Evolutionary conservation across 2,113 vertebrate genomes (phyloP).

Genomic region (Chloropsis cyanopogon): DNA sequence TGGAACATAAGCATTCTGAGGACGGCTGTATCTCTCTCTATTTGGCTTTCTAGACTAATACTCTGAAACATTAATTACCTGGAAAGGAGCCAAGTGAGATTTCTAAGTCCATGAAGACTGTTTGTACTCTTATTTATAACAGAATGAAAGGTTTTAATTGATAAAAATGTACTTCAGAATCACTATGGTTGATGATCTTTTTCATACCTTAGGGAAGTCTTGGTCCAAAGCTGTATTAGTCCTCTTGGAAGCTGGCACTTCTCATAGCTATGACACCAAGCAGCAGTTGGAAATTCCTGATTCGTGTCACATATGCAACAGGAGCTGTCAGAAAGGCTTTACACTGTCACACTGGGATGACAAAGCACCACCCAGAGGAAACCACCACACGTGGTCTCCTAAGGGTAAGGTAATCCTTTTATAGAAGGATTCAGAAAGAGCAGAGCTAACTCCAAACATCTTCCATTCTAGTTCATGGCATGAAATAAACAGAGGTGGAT

Average conservation of each 20-base stretch:
- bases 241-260: background rate
- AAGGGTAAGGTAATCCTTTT: constrained; percentile 22
- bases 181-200: background rate
- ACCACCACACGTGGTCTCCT: background rate
- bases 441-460: background rate
- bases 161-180: constrained; percentile 5
- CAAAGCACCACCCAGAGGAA: constrained; percentile 8
- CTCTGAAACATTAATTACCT: background rate
- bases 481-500: background rate
- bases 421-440: background rate
- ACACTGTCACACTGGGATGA: background rate
- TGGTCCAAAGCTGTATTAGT: background rate
- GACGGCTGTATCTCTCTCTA: background rate
- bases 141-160: background rate
- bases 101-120: background rate
- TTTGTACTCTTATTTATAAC: background rate
- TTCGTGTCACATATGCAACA: background rate
- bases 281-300: constrained; percentile 13
- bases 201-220: background rate
- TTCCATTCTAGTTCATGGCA: background rate
- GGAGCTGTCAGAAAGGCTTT: constrained; percentile 24
- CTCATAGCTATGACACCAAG: background rate
- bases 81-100: background rate
- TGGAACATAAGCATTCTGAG: background rate
- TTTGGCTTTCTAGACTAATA: background rate